These are phyloP conservation scores for Macquaria australasica DNA, from an alignment of 2,113 vertebrate genomes.

Conservation along the genomic window DNA sequence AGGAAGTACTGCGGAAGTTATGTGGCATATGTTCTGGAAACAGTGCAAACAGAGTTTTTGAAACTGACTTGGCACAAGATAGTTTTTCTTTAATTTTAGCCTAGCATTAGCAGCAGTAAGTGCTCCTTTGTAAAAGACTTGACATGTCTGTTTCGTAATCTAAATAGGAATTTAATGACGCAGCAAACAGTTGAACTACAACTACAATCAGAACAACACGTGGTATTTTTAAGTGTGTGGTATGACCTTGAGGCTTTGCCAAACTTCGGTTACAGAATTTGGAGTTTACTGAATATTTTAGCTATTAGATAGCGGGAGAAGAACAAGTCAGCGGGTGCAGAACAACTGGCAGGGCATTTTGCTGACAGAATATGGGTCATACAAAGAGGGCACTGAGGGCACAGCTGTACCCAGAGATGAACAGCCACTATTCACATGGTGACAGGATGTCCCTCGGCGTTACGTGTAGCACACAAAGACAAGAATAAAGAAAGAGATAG, in stretches of 20 bases:
- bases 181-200: neutral
- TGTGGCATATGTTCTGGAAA: too few species aligned
- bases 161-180: neutral
- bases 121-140: neutral
- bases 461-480: slow-evolving; percentile 57
- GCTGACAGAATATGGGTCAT: slow-evolving; percentile 64
- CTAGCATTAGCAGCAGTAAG: too few species aligned
- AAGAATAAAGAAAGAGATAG: slow-evolving; percentile 24
- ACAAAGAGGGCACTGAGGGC: slow-evolving; percentile 64
- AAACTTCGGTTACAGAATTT: neutral
- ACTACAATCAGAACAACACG: neutral
- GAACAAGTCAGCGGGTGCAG: slow-evolving; percentile 15
- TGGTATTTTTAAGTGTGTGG: neutral
- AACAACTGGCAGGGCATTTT: slow-evolving; percentile 27
- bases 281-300: slow-evolving; percentile 36
- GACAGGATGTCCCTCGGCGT: slow-evolving; percentile 72
- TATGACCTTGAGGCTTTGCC: neutral
- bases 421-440: slow-evolving; percentile 70
- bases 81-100: neutral
- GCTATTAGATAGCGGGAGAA: slow-evolving; percentile 19
- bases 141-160: neutral
- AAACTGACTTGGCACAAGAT: neutral
- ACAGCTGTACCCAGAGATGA: slow-evolving; percentile 78
- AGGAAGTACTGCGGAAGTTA: too few species aligned
- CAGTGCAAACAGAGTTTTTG: too few species aligned